Conservation (phyloP, 2,888 invertebrate species). For the Oligia latruncula region DNA sequence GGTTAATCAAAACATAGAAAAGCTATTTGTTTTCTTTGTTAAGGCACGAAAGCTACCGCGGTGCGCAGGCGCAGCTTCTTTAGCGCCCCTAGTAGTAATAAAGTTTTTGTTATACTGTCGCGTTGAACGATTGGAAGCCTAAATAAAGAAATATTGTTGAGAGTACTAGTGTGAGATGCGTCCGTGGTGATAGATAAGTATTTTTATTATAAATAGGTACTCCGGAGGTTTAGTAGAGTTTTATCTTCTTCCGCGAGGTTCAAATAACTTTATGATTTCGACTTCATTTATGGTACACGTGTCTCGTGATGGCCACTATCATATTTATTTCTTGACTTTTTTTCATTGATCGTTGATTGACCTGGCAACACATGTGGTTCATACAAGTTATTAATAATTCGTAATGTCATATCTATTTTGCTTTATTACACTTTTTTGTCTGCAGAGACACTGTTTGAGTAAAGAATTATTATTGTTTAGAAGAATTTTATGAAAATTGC, state of each 20-base stretch:
- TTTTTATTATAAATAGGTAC: slow-evolving; percentile 68
- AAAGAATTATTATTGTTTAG: slow-evolving; percentile 47
- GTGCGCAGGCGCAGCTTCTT: slow-evolving; percentile 68
- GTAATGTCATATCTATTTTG: slow-evolving; percentile 52
- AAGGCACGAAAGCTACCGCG: slow-evolving; percentile 26
- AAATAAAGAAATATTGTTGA: slow-evolving; percentile 67
- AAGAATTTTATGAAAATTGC: slow-evolving; percentile 49
- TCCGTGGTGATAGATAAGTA: slow-evolving; percentile 69
- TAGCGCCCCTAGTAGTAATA: slow-evolving; percentile 62
- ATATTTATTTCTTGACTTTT: slow-evolving; percentile 54
- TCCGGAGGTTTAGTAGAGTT: slow-evolving; percentile 61
- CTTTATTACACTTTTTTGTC: slow-evolving; percentile 47
- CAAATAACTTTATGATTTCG: slow-evolving; percentile 62
- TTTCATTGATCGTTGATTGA: slow-evolving; percentile 53
- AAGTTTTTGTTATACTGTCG: slow-evolving; percentile 65
- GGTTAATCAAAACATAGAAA: background rate
- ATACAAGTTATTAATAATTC: slow-evolving; percentile 58
- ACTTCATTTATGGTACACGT: slow-evolving; percentile 59
- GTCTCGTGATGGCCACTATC: slow-evolving; percentile 32
- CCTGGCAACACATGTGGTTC: slow-evolving; percentile 56
- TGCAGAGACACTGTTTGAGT: slow-evolving; percentile 30
- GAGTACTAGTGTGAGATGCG: slow-evolving; percentile 66
- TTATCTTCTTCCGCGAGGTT: slow-evolving; percentile 58
- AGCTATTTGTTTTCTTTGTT: slow-evolving; percentile 46
- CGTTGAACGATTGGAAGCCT: slow-evolving; percentile 67